Percentiles rank a stretch among this genome's conserved stretches.
phyloP scores from a whole-genome alignment of 2,797 vertebrate genomes.

The Xerus rutilus region DNA sequence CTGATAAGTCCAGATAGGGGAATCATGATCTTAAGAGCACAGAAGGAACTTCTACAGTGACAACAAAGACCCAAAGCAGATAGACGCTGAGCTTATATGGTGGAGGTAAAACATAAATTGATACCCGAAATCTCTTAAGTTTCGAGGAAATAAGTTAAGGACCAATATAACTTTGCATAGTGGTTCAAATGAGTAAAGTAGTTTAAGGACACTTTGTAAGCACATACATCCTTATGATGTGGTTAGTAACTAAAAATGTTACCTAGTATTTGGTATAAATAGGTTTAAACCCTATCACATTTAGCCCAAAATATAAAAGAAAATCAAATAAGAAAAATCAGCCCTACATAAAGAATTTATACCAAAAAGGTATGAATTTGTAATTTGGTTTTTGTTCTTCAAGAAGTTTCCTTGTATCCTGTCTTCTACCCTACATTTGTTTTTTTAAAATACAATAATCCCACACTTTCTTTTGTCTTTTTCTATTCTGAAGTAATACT shows the following conservation, averaged over 20 bases:
- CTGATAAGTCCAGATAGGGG: background rate
- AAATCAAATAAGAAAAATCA: constrained; percentile 44
- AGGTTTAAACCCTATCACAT: constrained; percentile 24
- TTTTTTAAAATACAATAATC: background rate
- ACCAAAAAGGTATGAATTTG: background rate
- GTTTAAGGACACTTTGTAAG: background rate
- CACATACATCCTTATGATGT: background rate
- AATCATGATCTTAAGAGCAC: background rate
- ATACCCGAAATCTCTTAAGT: background rate
- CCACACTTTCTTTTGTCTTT: background rate
- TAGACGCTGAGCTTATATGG: background rate
- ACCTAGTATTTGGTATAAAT: background rate
- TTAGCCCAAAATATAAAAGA: constrained; percentile 4
- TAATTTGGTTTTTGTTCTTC: background rate
- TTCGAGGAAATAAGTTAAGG: constrained; percentile 14
- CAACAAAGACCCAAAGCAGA: background rate
- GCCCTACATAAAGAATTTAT: background rate
- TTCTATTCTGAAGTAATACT: background rate
- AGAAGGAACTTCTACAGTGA: background rate
- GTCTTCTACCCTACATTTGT: background rate
- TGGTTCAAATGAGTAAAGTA: constrained; percentile 21
- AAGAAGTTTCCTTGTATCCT: background rate
- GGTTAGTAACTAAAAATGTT: background rate
- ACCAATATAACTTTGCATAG: background rate
- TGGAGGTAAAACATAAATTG: background rate